Percentiles rank a stretch among this genome's conserved stretches.
These are phyloP conservation scores for Ageneiosus marmoratus DNA, from an alignment of 2,113 vertebrate species.

Conservation along the genomic window DNA sequence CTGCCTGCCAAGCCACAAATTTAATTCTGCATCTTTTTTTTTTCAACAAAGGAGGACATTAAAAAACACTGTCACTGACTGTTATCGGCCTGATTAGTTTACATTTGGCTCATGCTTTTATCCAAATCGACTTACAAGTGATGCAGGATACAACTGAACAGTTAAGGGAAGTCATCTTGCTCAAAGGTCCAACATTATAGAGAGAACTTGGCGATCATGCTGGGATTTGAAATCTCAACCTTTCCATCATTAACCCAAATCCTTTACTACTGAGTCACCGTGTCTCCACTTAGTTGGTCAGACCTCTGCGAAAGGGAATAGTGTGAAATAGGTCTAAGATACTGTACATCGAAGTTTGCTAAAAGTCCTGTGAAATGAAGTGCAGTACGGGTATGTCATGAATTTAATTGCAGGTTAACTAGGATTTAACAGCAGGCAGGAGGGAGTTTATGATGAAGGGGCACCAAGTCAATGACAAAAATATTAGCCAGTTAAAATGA, in stretches of 20 bases:
- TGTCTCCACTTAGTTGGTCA: neutral
- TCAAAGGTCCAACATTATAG: neutral
- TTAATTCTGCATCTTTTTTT: neutral
- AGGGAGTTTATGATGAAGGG: neutral
- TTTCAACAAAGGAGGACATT: neutral
- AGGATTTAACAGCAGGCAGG: neutral
- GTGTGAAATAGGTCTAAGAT: neutral
- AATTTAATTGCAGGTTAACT: neutral
- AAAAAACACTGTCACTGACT: neutral
- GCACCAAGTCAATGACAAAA: constrained; percentile 3
- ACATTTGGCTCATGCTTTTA: neutral
- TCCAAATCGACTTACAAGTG: neutral
- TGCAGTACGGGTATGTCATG: neutral
- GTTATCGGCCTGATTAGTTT: neutral
- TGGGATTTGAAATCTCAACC: neutral
- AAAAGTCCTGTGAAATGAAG: neutral
- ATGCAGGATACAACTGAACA: neutral
- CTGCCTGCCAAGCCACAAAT: neutral
- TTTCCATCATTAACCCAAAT: neutral
- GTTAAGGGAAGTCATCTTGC: neutral
- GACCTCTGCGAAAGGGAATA: neutral
- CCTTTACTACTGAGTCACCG: neutral
- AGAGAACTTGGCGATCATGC: neutral
- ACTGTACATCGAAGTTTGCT: neutral
- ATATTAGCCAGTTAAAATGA: neutral